Conservation (phyloP, 2,888 invertebrate genomes). For the Drosophila limbata region DNA sequence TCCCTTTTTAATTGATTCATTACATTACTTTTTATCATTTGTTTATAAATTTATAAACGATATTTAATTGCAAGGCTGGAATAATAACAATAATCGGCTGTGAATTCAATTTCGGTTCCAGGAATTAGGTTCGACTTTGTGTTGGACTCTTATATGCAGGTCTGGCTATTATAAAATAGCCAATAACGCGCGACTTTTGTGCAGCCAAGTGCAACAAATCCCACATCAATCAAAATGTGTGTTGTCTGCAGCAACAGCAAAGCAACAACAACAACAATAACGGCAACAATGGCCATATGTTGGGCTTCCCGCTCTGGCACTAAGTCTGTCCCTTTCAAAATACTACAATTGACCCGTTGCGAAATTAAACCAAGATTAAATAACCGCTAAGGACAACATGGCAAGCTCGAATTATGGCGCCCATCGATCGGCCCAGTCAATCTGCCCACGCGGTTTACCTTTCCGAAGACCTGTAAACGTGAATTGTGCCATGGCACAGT, state of each 20-base stretch:
- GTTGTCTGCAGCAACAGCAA: constrained; percentile 29
- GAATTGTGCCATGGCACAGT: constrained; percentile 37
- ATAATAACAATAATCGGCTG: constrained; percentile 22
- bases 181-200: constrained; percentile 24
- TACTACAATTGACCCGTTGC: constrained; percentile 58
- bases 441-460: constrained; percentile 19
- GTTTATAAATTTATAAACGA: constrained; percentile 29
- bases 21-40: background rate
- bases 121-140: constrained; percentile 23
- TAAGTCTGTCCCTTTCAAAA: constrained; percentile 9
- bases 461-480: constrained; percentile 13
- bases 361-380: constrained; percentile 75
- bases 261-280: constrained; percentile 31
- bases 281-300: constrained; percentile 2
- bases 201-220: constrained; percentile 78
- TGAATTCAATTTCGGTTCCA: constrained; percentile 24
- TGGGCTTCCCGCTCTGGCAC: background rate
- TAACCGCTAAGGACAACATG: constrained; percentile 69
- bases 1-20: background rate
- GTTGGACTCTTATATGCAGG: constrained; percentile 5
- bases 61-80: constrained; percentile 38
- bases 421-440: constrained; percentile 45
- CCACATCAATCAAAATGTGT: constrained; percentile 80
- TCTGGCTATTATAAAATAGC: constrained; percentile 15
- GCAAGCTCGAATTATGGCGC: constrained; percentile 58